Evolutionary conservation across 2,888 invertebrate species (phyloP).

Genomic region (Acleris laterana): DNA sequence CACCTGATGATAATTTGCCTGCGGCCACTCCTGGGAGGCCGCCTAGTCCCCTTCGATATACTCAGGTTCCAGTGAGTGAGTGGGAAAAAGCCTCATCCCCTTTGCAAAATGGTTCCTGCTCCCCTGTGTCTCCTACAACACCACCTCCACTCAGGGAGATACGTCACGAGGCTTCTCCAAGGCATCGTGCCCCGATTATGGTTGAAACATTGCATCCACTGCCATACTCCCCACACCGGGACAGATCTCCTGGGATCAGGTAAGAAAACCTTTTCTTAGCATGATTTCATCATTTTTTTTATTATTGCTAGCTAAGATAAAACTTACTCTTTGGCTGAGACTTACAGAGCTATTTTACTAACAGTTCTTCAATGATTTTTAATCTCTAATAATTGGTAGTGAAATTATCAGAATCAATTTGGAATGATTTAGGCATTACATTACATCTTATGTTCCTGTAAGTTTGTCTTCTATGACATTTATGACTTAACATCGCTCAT

Average conservation of each 20-base stretch:
- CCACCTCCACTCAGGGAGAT: slow-evolving; percentile 73
- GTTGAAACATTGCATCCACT: slow-evolving; percentile 58
- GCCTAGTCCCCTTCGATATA: slow-evolving; percentile 65
- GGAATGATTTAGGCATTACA: no score
- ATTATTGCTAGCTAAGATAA: no score
- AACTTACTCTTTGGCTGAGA: no score
- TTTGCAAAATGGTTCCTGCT: slow-evolving; percentile 82
- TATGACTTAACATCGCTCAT: no score
- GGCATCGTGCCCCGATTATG: slow-evolving; percentile 59
- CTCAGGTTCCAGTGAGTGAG: slow-evolving; percentile 76
- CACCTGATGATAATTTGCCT: slow-evolving; percentile 80
- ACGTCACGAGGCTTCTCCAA: slow-evolving; percentile 48
- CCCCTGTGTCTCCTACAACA: slow-evolving; percentile 85
- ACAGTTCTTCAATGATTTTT: no score
- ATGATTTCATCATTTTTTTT: not conserved
- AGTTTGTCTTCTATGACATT: no score
- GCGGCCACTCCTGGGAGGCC: slow-evolving; percentile 58
- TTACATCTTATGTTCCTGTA: no score
- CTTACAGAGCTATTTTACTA: no score
- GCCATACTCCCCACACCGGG: slow-evolving; percentile 76
- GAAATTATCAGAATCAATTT: no score
- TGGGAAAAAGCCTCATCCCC: slow-evolving; percentile 84
- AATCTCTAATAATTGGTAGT: no score
- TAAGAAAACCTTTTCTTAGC: slow-evolving; percentile 38
- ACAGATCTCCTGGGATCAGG: slow-evolving; percentile 67